Base-by-base conservation (phyloP, 2,888 invertebrate species). In the Caenorhabditis sp. region DNA sequence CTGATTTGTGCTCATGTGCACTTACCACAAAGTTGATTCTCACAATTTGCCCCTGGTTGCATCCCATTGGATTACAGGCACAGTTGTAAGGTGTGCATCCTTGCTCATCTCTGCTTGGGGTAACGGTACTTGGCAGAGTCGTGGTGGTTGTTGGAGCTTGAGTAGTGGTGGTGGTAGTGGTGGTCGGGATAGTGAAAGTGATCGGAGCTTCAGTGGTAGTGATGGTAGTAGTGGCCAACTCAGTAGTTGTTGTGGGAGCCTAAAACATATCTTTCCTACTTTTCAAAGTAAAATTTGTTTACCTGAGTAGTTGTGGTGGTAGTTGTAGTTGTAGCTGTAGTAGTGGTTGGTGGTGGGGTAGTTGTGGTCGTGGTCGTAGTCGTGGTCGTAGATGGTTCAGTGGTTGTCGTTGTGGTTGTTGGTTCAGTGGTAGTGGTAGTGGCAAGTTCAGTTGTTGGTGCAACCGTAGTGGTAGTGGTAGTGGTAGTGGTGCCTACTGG, bases 21-120 rank as follows among this genome's bases (percentile, higher is more conserved):
- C 79, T 69, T 44, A 85, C 85, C 71, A 82, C 77, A 55, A 85
- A 72, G 55, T 85, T 85, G 44, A 85, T 83, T 61, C 83, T 55
- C 24, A 85, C 77, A 37, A 83, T 69, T 67, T 83, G 80, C 20
- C 78, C 77, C 37, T 80, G 80, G 11, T 32, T 32, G 62, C 80
- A 78, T 55, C 77, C 83, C 71, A 70, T 81, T 26, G 77, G 77
- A 28, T 82, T 78, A 37, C 82, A 78, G 20, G 67, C 65, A 15
- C 82, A 78, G 55, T 78, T 79, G 55, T 56, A 62, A 40, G 67
- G 77, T 1, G 53, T 60, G 18, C 81, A 77, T 37, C 68, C 69
- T 44, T 2, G 67, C 6, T 81, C 77, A n/a, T 81, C 71, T 56
- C 62, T 67, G 56, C 61, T 53, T 50, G 74, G 80, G 6, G 76